A percentile compares a stretch with the other conserved stretches of the same genome.
Conservation (phyloP, 2,797 vertebrate species). For the Pseudomugil tenellus region DNA sequence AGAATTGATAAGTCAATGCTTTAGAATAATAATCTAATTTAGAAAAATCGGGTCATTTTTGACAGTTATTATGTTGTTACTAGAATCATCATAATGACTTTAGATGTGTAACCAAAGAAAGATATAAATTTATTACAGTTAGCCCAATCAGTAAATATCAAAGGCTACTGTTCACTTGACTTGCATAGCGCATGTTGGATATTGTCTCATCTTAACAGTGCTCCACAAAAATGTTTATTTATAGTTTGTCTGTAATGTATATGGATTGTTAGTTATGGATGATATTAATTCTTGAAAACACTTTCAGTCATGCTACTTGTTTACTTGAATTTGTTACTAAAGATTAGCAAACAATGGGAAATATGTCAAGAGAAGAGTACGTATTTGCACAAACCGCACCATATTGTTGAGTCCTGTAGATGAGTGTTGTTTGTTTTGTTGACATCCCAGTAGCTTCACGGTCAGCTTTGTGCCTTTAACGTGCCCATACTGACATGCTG, state of each 20-base stretch:
- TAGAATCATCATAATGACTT: constrained; percentile 14
- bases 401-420: constrained; percentile 15
- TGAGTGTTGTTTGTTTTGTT: constrained; percentile 35
- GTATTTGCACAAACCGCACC: constrained; percentile 13
- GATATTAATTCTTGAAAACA: constrained; percentile 26
- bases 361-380: neutral
- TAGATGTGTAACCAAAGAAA: constrained; percentile 42
- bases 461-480: constrained; percentile 51
- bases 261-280: constrained; percentile 48
- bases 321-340: constrained; percentile 36
- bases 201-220: constrained; percentile 44
- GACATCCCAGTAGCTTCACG: constrained; percentile 37
- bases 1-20: constrained; percentile 12
- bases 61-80: constrained; percentile 30
- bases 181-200: constrained; percentile 32
- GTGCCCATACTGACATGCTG: constrained; percentile 33
- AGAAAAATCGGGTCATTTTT: constrained; percentile 6
- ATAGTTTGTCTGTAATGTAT: constrained; percentile 25
- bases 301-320: constrained; percentile 25
- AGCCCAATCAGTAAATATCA: constrained; percentile 44
- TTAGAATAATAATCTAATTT: constrained; percentile 14
- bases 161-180: constrained; percentile 33
- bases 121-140: constrained; percentile 34
- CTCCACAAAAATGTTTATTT: constrained; percentile 46
- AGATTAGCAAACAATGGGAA: constrained; percentile 1